Base-by-base conservation (phyloP, 2,797 vertebrate species). In the Sparidentex hasta region DNA sequence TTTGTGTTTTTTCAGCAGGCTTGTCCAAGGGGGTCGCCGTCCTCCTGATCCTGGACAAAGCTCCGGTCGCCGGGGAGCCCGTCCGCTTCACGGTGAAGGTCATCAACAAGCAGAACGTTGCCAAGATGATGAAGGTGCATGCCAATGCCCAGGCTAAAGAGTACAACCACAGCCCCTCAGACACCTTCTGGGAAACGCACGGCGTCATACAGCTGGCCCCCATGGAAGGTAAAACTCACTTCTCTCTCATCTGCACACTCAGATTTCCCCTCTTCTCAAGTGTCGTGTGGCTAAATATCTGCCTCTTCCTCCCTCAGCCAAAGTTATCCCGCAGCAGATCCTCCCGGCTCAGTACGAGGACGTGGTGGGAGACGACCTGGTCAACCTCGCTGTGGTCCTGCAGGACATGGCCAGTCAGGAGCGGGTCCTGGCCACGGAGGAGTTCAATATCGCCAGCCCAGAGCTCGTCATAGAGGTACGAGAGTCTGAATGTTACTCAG, bases 81-180 rank as follows among this genome's bases (percentile, higher is more conserved):
- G 80, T 99, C 84, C 7, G 21, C 71, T 96, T 99, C 64, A 90
- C 71, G 0, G 87, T 99, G 64, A 89, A 92, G 63, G 83, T 96
- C 68, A 80, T 74, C 73, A 99, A 98, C 90, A 82, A 87, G 79
- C 92, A 93, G 5, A 63, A 17, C 2, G 79, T 87, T 54, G 65
- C 71, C 46, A 94, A 97, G 88, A 92, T 76, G 50, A 79, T 99
- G 73, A 96, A 88, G 74, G 78, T 98, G 67, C 94, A 96, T 27
- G 23, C 96, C 59, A 97, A 97, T 7, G 96, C 96, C 52, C 97
- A 97, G 92, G 91, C 91, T 23, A 94, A 98, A 82, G 85, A 95
- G 68, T 97, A 97, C 71, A 90, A 96, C 69, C 46, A 91, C 78
- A 94, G 83, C 41, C 96, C 96, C 4, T 87, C 88, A 1, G 85